Evolutionary conservation across 1,140 invertebrate species (phyloP).

Genomic region (Berghia stephanieae): DNA sequence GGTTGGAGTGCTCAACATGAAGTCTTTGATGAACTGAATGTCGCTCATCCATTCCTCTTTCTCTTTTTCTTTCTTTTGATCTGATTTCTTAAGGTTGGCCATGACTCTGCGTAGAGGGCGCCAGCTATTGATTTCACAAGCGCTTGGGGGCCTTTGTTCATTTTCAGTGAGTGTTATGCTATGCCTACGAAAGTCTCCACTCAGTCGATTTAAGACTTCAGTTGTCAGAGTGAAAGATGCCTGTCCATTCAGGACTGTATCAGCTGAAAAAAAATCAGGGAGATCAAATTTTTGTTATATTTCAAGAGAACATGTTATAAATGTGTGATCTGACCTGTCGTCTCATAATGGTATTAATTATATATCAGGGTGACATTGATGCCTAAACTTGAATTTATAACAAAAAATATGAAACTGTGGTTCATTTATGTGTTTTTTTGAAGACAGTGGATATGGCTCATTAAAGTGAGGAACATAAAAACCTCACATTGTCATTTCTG

Average conservation of each 20-base stretch:
- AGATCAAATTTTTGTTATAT: not conserved
- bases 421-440: not conserved
- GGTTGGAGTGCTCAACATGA: slow-evolving; percentile 42
- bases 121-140: not conserved
- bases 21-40: slow-evolving; percentile 46
- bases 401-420: not conserved
- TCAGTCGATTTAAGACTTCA: slow-evolving; percentile 39
- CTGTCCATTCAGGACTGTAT: slow-evolving; percentile 43
- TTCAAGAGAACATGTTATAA: not conserved
- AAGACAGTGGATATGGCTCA: not conserved
- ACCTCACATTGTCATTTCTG: not conserved
- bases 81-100: too few species aligned
- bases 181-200: slow-evolving; percentile 37
- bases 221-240: slow-evolving; percentile 44
- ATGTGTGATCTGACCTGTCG: not conserved
- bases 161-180: slow-evolving; percentile 34
- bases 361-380: not conserved
- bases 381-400: not conserved
- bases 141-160: not conserved
- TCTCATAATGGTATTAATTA: not conserved
- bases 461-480: not conserved
- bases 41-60: slow-evolving; percentile 35
- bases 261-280: slow-evolving; percentile 34
- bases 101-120: not conserved
- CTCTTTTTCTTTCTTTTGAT: slow-evolving; percentile 21